These are phyloP conservation scores for Anarhynchus alexandrinus DNA, from an alignment of 2,113 vertebrate species.

Conservation along the genomic window DNA sequence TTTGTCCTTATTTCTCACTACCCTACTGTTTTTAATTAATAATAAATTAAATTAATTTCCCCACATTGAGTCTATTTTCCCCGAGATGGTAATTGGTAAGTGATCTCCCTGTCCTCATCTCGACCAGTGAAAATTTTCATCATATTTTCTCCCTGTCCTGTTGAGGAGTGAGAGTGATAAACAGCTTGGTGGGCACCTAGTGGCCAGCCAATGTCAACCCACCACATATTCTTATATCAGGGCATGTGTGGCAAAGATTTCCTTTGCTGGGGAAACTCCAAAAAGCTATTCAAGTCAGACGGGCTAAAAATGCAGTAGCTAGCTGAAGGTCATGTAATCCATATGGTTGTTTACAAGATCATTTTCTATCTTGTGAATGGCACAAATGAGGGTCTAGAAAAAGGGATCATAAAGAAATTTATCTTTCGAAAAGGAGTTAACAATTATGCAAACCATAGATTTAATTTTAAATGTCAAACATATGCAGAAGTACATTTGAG, in stretches of 20 bases:
- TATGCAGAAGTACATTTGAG: neutral
- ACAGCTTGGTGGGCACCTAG: neutral
- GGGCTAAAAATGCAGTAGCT: neutral
- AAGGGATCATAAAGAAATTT: neutral
- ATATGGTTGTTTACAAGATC: neutral
- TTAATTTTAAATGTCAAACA: constrained; percentile 3
- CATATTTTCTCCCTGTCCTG: neutral
- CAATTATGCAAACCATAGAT: neutral
- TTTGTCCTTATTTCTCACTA: neutral
- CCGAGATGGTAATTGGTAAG: accelerated
- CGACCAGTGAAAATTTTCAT: neutral
- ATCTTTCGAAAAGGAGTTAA: neutral
- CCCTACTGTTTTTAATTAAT: neutral
- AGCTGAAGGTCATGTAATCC: neutral
- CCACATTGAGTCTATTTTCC: neutral
- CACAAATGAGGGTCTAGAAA: neutral
- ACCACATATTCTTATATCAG: neutral
- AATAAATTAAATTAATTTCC: neutral
- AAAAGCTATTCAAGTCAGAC: neutral
- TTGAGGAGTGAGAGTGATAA: neutral
- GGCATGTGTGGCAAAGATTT: neutral
- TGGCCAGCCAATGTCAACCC: neutral
- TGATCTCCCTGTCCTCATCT: neutral
- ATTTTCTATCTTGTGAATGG: neutral
- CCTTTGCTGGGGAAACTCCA: neutral